Base-by-base conservation (phyloP, 2,888 invertebrate species). In the Clostera curtula region DNA sequence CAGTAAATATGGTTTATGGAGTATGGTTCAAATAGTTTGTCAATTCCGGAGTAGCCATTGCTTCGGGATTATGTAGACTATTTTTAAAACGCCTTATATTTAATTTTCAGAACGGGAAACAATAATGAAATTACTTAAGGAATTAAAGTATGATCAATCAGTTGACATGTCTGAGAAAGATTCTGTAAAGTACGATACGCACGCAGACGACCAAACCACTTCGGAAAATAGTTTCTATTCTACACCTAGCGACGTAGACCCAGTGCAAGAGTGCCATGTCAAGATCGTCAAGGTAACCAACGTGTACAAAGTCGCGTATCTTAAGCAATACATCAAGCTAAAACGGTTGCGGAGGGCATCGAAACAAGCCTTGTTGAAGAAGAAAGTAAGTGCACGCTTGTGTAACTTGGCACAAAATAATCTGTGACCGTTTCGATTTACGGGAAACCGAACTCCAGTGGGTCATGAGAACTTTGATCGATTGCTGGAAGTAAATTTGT, bases 241-340 rank as follows among this genome's bases (percentile, higher is more conserved):
- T 0, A 60, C 73, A 1, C 32, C 61, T 3, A 66, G 62, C 40
- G 72, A 70, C 19, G 37, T 39, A 7, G 69, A 70, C 19, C 29
- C 51, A 15, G 58, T 64, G 19, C 59, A 64, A 24, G 72, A 76
- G 24, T 75, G 68, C 41, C 64, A 60, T 17, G 66, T 80, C 27
- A 79, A 76, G 47, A 72, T 83, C 26, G 65, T 80, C 24, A 72
- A 71, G 60, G 74, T 82, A 19, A 80, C 79, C 27, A 82, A 77
- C 36, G 73, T 82, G 9, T 82, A 76, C 53, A 76, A 72, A 56
- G 69, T 80, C 12, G 72, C 79, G 12, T 76, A 71, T 49, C 64
- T 79, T 17, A 76, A 66, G 36, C 67, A 76, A 43, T 77, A 67
- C 43, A 75, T 79, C 36, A 79, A 75, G 49, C 77, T 75, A 37